Evolutionary conservation across 2,113 vertebrate genomes (phyloP), one percentile per base, ranked within the genome.

Genomic region (Zingel zingel): DNA sequence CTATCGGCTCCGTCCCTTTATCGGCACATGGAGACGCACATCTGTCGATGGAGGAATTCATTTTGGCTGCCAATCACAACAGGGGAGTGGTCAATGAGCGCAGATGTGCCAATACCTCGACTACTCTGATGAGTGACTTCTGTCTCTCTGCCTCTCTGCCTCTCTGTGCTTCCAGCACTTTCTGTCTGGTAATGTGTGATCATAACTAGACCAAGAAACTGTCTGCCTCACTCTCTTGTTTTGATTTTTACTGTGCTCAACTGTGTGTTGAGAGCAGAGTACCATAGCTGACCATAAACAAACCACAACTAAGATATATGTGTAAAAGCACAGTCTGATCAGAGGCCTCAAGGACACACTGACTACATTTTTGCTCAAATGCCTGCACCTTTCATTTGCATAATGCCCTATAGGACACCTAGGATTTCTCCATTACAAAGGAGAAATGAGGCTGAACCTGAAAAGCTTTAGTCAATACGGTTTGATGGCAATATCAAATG

Each of bases 11-110:
- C 0, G 47, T 79, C 71, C 82, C 69, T 77, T 75, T 92, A 93
- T 94, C 64, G 92, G 91, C 92, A 87, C 86, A 77, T 39, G 54
- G 86, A 82, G 90, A 90, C 71, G 56, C 77, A 86, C 87, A 81
- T 91, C 90, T 92, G 91, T 94, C 91, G 77, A 94, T 94, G 91
- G 66, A 88, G 77, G 92, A 93, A 93, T 93, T 93, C 89, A 94
- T 92, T 94, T 94, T 93, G 87, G 80, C 89, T 92, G 94, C 91
- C 92, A 92, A 85, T 94, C 94, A 93, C 88, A 78, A 47, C 79
- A 67, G 62, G 80, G 92, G 90, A 90, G 91, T 89, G 90, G 91
- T 92, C 91, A 93, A 70, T 91, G 88, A 83, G 73, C 7, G 51
- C 82, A 81, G 85, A 91, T n/a, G 84, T 94, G 94, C 92, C 91